Evolutionary conservation across 2,113 vertebrate species (phyloP).

Genomic region (Aspiorhynchus laticeps): DNA sequence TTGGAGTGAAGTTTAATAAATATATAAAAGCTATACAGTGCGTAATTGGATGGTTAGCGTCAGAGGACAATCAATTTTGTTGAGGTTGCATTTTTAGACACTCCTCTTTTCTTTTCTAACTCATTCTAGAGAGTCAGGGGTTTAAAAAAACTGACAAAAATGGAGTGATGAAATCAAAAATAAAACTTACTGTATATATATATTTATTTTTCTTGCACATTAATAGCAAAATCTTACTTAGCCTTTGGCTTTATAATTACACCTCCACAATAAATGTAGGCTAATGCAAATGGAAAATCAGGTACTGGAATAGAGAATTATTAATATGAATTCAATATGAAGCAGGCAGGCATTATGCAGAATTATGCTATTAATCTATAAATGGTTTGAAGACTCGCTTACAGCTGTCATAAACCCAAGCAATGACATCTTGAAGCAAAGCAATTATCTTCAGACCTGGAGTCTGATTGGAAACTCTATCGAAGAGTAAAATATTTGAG

Average conservation of each 20-base stretch:
- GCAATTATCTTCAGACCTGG: constrained; percentile 10
- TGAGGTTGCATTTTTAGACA: constrained; percentile 38
- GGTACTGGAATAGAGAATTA: constrained; percentile 6
- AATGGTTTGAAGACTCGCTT: constrained; percentile 11
- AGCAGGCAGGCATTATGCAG: not conserved
- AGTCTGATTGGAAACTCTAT: constrained; percentile 21
- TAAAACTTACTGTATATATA: not conserved
- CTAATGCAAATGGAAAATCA: not conserved
- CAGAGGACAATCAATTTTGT: constrained; percentile 45
- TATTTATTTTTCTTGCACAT: not conserved
- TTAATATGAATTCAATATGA: constrained; percentile 5
- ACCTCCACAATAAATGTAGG: not conserved
- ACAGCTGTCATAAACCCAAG: constrained; percentile 31
- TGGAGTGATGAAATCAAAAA: not conserved
- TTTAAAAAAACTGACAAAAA: not conserved
- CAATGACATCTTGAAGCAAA: constrained; percentile 22
- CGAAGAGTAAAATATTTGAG: not conserved
- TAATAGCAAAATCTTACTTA: constrained; percentile 1
- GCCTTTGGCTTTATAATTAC: constrained; percentile 5
- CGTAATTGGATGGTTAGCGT: constrained; percentile 45
- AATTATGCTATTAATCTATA: not conserved
- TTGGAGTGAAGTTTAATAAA: constrained; percentile 50
- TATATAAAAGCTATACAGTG: constrained; percentile 39
- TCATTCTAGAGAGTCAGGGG: not conserved
- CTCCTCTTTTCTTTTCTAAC: not conserved